phyloP scores from a whole-genome alignment of 2,888 invertebrate genomes.

The Colletes collaris region DNA sequence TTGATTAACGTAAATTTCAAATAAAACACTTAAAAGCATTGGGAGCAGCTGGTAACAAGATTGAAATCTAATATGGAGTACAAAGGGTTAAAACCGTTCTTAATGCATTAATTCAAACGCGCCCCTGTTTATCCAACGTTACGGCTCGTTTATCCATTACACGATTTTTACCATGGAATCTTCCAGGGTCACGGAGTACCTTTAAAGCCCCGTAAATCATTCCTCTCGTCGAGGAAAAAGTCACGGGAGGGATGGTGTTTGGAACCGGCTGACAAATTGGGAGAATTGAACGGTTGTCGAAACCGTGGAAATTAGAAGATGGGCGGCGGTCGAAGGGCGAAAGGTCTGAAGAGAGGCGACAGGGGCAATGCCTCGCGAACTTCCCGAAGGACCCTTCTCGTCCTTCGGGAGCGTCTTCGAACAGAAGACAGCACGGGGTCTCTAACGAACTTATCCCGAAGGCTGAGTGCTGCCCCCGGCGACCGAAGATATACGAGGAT shows the following conservation, averaged over 20 bases:
- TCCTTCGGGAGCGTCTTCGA: conserved; percentile 73
- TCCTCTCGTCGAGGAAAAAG: not conserved
- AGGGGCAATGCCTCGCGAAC: conserved; percentile 54
- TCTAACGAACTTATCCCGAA: conserved; percentile 78
- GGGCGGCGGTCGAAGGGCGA: conserved; percentile 28
- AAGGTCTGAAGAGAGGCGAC: conserved; percentile 16
- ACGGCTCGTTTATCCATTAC: not conserved
- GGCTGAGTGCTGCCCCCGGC: conserved; percentile 66
- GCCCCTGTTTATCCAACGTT: not conserved
- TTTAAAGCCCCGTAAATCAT: conserved; percentile 12
- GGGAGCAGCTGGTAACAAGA: too few species aligned
- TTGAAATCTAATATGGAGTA: too few species aligned
- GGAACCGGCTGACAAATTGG: conserved; percentile 53
- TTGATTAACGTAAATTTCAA: too few species aligned
- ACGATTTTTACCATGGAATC: not conserved
- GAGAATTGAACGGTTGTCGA: conserved; percentile 66
- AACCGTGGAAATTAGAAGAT: conserved; percentile 63
- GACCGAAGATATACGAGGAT: conserved; percentile 59
- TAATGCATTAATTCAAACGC: not conserved
- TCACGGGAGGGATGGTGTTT: not conserved
- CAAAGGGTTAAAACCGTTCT: too few species aligned
- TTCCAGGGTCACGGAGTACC: not conserved
- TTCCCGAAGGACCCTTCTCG: conserved; percentile 58
- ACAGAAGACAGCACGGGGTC: conserved; percentile 63
- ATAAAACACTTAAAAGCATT: too few species aligned